Base-by-base conservation (phyloP, 2,797 vertebrate genomes). In the Delichon dasypus region DNA sequence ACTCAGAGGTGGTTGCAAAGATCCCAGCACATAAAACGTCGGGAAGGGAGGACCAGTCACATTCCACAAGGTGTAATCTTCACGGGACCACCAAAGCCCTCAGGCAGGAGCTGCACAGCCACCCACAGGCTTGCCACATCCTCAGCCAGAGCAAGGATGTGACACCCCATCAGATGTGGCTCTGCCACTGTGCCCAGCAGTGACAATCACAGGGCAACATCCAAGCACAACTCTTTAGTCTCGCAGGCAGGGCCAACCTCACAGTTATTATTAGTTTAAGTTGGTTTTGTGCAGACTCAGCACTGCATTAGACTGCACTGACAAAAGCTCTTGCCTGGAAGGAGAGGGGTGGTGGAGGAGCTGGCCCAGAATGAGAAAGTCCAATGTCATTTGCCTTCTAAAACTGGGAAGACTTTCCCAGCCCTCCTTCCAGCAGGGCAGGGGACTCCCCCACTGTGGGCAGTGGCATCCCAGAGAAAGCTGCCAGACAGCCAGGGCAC, bases 261-360 rank as follows among this genome's bases (percentile, higher is more conserved):
- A 67, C 5, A 74, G 72, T 40, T 90, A 55, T 73, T 88, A 70
- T 70, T 84, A 86, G 90, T 96, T 90, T 58, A 82, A 87, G 53
- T 7, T 66, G 18, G 8, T 70, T 96, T 89, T 89, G 18, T 92
- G 84, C 92, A 93, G 74, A 92, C 70, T 96, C 94, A 92, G 90
- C 60, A 86, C 73, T 13, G 7, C 88, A 90, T 86, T 74, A 91
- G 64, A 62, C 0, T 38, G 68, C 38, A 64, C 79, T 11, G 27
- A 90, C 38, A 80, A 64, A 88, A 80, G 38, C 38, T 74, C 70
- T 5, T 5, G 17, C 48, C 42, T 82, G 53, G 67, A 82, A 62
- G 18, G 21, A 47, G 29, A 90, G 36, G 34, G 36, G 6, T 36
- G 29, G 18, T 36, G n/a, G 65, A 89, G 29, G 12, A 78, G 50